Percentiles rank a stretch among this genome's conserved stretches.
Evolutionary conservation across 2,888 invertebrate genomes (phyloP).

Genomic region (Ernsta delagoae): DNA sequence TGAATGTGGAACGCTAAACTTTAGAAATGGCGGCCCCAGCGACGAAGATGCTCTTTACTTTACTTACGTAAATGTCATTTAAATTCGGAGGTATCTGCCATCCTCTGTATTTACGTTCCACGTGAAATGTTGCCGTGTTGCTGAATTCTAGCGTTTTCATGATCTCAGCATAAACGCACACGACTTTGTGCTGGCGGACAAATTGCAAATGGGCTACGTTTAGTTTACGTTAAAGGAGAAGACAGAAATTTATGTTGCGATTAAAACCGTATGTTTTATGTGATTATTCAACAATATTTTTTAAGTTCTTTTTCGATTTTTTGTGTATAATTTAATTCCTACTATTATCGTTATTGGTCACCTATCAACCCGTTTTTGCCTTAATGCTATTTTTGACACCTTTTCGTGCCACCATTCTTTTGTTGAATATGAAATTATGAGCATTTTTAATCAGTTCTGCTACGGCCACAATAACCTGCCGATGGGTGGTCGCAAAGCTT

Average conservation of each 20-base stretch:
- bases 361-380: too few relatives aligned
- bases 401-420: too few relatives aligned
- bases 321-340: too few relatives aligned
- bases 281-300: background rate
- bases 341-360: too few relatives aligned
- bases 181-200: constrained; percentile 29
- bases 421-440: too few relatives aligned
- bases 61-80: constrained; percentile 49
- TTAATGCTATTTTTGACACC: too few relatives aligned
- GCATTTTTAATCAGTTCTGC: too few relatives aligned
- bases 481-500: too few relatives aligned
- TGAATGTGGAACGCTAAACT: constrained; percentile 67
- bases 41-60: constrained; percentile 46
- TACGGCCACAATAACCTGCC: too few relatives aligned
- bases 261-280: constrained; percentile 17
- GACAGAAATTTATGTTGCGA: constrained; percentile 27
- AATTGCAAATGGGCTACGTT: constrained; percentile 30
- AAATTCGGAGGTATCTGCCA: constrained; percentile 32
- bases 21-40: constrained; percentile 56
- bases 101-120: constrained; percentile 37
- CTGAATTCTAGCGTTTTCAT: constrained; percentile 36
- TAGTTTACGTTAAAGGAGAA: constrained; percentile 9
- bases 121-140: constrained; percentile 38
- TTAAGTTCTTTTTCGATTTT: too few relatives aligned
- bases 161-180: constrained; percentile 37